phyloP scores from a whole-genome alignment of 2,888 invertebrate genomes.

The Phaedon cochleariae region DNA sequence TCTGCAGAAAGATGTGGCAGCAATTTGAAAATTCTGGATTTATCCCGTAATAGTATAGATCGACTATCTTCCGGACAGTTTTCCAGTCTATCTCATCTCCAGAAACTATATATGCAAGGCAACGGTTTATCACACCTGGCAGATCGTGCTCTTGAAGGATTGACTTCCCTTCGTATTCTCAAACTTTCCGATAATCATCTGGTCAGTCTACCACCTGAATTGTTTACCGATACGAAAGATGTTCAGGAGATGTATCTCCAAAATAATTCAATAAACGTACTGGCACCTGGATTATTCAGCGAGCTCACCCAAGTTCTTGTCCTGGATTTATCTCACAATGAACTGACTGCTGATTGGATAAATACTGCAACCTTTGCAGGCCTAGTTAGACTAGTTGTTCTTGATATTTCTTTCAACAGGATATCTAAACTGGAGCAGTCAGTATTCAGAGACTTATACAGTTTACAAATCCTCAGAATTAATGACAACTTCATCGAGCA shows the following conservation, averaged over 20 bases:
- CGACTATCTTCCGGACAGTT: conserved; percentile 76
- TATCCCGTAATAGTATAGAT: conserved; percentile 82
- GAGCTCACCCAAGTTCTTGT: conserved; percentile 79
- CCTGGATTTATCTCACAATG: conserved; percentile 80
- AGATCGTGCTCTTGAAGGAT: conserved; percentile 80
- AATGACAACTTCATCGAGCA: conserved; percentile 81
- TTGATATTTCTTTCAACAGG: conserved; percentile 80
- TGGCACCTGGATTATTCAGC: conserved; percentile 82
- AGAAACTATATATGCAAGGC: conserved; percentile 78
- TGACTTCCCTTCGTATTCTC: conserved; percentile 75
- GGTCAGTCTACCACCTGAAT: conserved; percentile 80
- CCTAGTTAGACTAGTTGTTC: conserved; percentile 76
- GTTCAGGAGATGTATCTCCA: conserved; percentile 82
- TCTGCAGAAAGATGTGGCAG: conserved; percentile 74
- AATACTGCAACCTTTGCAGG: conserved; percentile 83
- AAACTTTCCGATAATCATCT: conserved; percentile 84
- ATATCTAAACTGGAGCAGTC: conserved; percentile 79
- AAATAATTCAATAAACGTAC: conserved; percentile 82
- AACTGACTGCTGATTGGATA: conserved; percentile 83
- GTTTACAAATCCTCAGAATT: conserved; percentile 80
- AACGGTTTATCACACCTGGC: conserved; percentile 80
- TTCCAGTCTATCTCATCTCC: conserved; percentile 74
- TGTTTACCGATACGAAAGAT: conserved; percentile 81
- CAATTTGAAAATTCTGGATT: conserved; percentile 74
- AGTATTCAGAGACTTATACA: conserved; percentile 80